phyloP scores from a whole-genome alignment of 2,888 invertebrate species.

The Phrixothrix hirtus region DNA sequence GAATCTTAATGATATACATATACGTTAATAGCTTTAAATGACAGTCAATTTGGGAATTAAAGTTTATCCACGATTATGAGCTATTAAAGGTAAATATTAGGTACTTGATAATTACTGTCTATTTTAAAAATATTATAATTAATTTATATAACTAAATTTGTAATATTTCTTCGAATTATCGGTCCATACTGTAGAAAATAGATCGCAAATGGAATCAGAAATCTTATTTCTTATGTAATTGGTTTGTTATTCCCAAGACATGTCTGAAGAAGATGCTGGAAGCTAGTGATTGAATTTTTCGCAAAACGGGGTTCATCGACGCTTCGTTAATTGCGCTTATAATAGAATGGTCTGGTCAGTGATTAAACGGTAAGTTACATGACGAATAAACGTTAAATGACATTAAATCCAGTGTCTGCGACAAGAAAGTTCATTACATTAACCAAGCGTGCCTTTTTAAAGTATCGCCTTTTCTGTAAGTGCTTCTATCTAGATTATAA shows the following conservation, averaged over 20 bases:
- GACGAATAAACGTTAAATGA: constrained; percentile 20
- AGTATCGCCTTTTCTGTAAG: background rate
- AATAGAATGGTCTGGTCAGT: constrained; percentile 25
- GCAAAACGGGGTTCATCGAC: constrained; percentile 16
- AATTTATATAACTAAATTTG: too few relatives aligned
- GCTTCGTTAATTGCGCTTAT: constrained; percentile 25
- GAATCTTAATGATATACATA: too few relatives aligned
- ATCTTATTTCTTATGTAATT: constrained; percentile 31
- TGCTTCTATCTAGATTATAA: too few relatives aligned
- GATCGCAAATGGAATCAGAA: constrained; percentile 27
- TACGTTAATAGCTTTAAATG: too few relatives aligned
- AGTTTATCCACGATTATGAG: background rate
- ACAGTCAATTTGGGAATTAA: too few relatives aligned
- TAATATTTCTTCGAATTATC: too few relatives aligned
- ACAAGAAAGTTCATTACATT: constrained; percentile 15
- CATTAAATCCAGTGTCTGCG: constrained; percentile 14
- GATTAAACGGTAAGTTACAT: constrained; percentile 21
- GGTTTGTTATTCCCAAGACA: constrained; percentile 23
- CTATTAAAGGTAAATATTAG: too few relatives aligned
- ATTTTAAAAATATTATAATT: too few relatives aligned
- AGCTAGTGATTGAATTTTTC: constrained; percentile 32
- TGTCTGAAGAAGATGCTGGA: constrained; percentile 19
- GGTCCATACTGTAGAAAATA: constrained; percentile 7
- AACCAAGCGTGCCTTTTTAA: background rate
- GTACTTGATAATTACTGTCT: too few relatives aligned